phyloP scores from a whole-genome alignment of 2,888 invertebrate species.

The Dasysyrphus tricinctus region DNA sequence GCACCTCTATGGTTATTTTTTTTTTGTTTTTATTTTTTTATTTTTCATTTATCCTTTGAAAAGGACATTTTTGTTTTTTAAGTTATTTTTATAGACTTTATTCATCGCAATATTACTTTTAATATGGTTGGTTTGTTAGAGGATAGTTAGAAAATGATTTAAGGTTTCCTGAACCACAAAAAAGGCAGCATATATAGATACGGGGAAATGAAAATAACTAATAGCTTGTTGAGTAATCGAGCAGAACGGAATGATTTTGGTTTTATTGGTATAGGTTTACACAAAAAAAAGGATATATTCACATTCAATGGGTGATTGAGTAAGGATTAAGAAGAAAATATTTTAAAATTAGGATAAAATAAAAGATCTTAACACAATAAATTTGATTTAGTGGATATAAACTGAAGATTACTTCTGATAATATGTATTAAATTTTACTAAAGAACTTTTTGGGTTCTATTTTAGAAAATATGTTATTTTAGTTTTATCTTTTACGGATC shows the following conservation, averaged over 20 bases:
- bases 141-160: constrained; percentile 68
- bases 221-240: constrained; percentile 69
- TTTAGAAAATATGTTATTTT: no score
- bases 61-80: constrained; percentile 57
- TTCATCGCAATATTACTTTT: constrained; percentile 42
- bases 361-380: no score
- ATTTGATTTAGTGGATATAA: no score
- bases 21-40: neutral
- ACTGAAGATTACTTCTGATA: no score
- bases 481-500: no score
- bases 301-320: constrained; percentile 58
- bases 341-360: constrained; percentile 25
- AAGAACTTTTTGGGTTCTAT: no score
- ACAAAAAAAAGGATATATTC: constrained; percentile 18
- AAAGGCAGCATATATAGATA: neutral
- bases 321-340: constrained; percentile 34
- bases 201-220: constrained; percentile 60
- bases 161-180: constrained; percentile 30
- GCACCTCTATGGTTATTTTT: constrained; percentile 18
- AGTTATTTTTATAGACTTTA: constrained; percentile 64
- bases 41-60: constrained; percentile 10
- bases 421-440: no score
- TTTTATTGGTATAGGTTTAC: constrained; percentile 27
- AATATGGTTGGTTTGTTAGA: constrained; percentile 25
- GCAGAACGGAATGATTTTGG: constrained; percentile 61